Evolutionary conservation across 2,113 vertebrate species (phyloP).

Genomic region (Macrotis lagotis): DNA sequence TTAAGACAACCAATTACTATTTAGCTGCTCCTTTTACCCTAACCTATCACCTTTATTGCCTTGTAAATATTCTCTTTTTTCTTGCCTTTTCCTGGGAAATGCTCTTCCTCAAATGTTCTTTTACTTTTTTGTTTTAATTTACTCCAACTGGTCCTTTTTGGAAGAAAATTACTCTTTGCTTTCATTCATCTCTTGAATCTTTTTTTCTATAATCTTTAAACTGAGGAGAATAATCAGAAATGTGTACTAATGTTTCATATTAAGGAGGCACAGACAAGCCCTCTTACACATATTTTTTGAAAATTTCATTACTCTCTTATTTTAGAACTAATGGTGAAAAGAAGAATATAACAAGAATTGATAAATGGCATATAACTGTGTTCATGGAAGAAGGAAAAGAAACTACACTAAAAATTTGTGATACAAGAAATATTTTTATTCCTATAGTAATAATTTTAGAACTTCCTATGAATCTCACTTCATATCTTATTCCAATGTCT

Average conservation of each 20-base stretch:
- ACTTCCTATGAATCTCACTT: too few relatives aligned
- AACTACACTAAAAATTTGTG: too few relatives aligned
- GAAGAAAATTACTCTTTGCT: not conserved
- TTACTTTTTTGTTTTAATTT: not conserved
- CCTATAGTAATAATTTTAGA: too few relatives aligned
- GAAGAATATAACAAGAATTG: not conserved
- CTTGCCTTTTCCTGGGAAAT: not conserved
- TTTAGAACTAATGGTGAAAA: not conserved
- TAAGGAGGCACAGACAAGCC: not conserved
- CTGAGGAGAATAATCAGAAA: not conserved
- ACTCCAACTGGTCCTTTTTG: not conserved
- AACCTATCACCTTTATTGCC: not conserved
- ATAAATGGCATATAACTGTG: not conserved
- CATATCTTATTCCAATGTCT: too few relatives aligned
- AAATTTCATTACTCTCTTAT: not conserved
- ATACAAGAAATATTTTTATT: too few relatives aligned
- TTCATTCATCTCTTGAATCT: not conserved
- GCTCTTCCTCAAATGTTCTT: not conserved
- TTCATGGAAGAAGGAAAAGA: too few relatives aligned
- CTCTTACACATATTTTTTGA: not conserved
- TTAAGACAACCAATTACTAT: too few relatives aligned
- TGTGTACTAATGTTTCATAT: not conserved
- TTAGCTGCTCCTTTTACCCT: not conserved
- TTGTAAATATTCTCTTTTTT: not conserved
- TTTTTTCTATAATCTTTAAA: constrained; percentile 7